Evolutionary conservation across 2,888 invertebrate genomes (phyloP).

Genomic region (Andrena marginata): DNA sequence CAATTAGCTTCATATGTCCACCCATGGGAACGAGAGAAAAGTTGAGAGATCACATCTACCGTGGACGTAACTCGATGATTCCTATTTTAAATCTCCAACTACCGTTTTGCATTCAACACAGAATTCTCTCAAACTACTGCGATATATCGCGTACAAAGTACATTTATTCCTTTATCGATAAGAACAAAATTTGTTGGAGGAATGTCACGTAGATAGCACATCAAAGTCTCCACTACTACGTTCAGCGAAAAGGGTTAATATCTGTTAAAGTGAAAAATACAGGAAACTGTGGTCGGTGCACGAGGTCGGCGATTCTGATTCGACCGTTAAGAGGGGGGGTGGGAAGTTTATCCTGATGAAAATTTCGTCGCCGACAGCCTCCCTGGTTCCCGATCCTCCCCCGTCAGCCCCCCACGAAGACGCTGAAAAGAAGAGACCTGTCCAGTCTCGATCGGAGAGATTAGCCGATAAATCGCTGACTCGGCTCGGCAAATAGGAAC

Average conservation of each 20-base stretch:
- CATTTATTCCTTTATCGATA: background rate
- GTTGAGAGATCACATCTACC: background rate
- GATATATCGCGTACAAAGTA: background rate
- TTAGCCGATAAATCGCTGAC: slow-evolving; percentile 55
- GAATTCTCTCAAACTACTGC: background rate
- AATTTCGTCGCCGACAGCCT: slow-evolving; percentile 34
- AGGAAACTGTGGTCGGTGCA: background rate
- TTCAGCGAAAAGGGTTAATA: background rate
- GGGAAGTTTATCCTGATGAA: slow-evolving; percentile 22
- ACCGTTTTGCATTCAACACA: background rate
- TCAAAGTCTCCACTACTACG: background rate
- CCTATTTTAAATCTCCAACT: background rate
- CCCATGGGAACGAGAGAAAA: background rate
- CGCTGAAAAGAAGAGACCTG: slow-evolving; percentile 32
- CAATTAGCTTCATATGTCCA: background rate
- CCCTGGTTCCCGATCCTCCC: background rate
- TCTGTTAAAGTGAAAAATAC: background rate
- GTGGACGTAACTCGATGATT: background rate
- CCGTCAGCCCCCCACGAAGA: background rate
- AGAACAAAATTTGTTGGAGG: background rate
- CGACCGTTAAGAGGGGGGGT: background rate
- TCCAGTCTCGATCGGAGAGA: slow-evolving; percentile 40
- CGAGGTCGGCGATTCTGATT: background rate
- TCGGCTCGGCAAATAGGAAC: slow-evolving; percentile 53
- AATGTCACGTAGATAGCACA: background rate